Conservation (phyloP, 2,797 vertebrate species). For the Hyperoplus lanceolatus region DNA sequence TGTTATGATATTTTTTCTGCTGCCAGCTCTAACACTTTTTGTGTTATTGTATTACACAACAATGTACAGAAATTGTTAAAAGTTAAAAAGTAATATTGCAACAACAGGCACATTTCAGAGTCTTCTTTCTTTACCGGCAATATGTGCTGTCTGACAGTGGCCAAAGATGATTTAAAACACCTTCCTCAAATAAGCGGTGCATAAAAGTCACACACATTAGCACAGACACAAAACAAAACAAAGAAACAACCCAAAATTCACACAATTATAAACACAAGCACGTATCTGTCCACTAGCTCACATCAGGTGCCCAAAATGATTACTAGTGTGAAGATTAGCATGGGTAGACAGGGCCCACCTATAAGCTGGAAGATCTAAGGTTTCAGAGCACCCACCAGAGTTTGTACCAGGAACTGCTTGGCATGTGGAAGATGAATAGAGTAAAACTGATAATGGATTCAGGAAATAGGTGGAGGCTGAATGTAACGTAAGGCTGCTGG, state of each 20-base stretch:
- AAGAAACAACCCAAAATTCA: constrained; percentile 4
- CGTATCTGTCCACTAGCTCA: constrained; percentile 33
- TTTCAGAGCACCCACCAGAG: constrained; percentile 59
- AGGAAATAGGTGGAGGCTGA: constrained; percentile 66
- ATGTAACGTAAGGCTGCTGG: constrained; percentile 69
- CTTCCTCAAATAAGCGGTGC: constrained; percentile 20
- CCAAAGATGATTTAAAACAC: constrained; percentile 57
- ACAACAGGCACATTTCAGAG: constrained; percentile 41
- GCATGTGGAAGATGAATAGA: constrained; percentile 68
- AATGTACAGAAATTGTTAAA: constrained; percentile 18
- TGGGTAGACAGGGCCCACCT: constrained; percentile 14
- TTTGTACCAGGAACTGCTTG: constrained; percentile 49
- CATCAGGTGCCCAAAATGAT: constrained; percentile 60
- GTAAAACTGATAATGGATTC: constrained; percentile 73
- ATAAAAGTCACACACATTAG: constrained; percentile 33
- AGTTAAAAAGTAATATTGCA: constrained; percentile 26
- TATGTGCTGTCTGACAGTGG: constrained; percentile 40
- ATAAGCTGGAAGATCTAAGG: constrained; percentile 52
- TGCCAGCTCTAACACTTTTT: constrained; percentile 32
- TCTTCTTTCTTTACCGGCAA: constrained; percentile 52
- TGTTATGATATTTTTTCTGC: constrained; percentile 25
- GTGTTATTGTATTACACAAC: background rate
- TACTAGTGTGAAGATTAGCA: constrained; percentile 23
- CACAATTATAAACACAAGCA: constrained; percentile 33
- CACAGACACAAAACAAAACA: background rate